phyloP scores from a whole-genome alignment of 2,888 invertebrate genomes.

The Drosophila greeni region DNA sequence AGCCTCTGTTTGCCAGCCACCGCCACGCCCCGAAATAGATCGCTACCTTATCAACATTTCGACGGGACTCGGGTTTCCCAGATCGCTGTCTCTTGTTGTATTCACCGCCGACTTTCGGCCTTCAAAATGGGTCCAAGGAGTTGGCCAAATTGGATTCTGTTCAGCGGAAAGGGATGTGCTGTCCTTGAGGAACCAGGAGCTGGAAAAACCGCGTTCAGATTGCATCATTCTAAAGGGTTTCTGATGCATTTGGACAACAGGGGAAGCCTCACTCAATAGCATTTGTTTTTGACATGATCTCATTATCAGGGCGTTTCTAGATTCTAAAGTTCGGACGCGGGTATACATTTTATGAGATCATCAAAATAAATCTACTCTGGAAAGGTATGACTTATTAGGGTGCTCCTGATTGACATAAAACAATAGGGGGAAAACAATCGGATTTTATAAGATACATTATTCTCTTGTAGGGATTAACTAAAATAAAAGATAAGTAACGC shows the following conservation, averaged over 20 bases:
- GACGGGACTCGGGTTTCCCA: conserved; percentile 28
- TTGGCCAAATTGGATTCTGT: neutral
- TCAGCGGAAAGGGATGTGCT: fast-evolving
- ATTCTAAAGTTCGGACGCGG: conserved; percentile 13
- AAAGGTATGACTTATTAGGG: neutral
- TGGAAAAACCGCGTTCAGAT: neutral
- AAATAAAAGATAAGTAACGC: neutral
- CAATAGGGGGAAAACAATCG: neutral
- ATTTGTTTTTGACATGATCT: conserved; percentile 19
- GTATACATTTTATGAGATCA: conserved; percentile 3
- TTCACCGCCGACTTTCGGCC: conserved; percentile 30
- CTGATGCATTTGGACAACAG: neutral
- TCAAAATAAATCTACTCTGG: neutral
- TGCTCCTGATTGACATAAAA: neutral
- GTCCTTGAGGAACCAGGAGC: neutral
- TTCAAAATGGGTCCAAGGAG: conserved; percentile 13
- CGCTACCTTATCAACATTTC: conserved; percentile 26
- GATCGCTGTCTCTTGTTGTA: conserved; percentile 28
- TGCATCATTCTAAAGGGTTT: conserved; percentile 1
- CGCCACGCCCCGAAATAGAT: conserved; percentile 23
- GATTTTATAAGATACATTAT: neutral
- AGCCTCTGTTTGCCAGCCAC: neutral
- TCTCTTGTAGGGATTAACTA: neutral
- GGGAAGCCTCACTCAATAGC: conserved; percentile 15
- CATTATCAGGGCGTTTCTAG: conserved; percentile 13